Conservation (phyloP, 2,888 invertebrate species). For the Octonoba sinensis region DNA sequence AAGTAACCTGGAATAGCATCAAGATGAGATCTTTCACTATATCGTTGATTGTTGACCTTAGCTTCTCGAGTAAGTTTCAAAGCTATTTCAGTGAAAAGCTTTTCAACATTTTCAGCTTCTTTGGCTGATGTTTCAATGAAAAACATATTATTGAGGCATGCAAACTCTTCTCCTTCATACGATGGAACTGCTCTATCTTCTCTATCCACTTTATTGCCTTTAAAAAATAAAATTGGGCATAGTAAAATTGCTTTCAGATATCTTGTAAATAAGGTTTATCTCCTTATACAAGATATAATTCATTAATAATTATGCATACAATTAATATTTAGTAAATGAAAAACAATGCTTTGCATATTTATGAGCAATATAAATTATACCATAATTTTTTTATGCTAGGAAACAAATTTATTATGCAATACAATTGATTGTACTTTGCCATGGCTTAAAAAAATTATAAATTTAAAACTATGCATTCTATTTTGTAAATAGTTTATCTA, state of each 20-base stretch:
- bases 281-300: too few relatives aligned
- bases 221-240: background rate
- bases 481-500: too few relatives aligned
- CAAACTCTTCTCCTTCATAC: slow-evolving; percentile 93
- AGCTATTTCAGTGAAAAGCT: slow-evolving; percentile 96
- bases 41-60: slow-evolving; percentile 30
- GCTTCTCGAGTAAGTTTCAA: slow-evolving; percentile 76
- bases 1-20: slow-evolving; percentile 13
- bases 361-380: too few relatives aligned
- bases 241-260: background rate
- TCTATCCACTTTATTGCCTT: slow-evolving; percentile 96
- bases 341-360: too few relatives aligned
- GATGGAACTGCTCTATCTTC: slow-evolving; percentile 95
- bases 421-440: too few relatives aligned
- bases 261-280: background rate
- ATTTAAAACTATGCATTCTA: too few relatives aligned
- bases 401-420: too few relatives aligned
- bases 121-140: slow-evolving; percentile 98
- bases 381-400: too few relatives aligned
- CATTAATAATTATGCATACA: too few relatives aligned
- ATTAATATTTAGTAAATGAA: too few relatives aligned
- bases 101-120: slow-evolving; percentile 97
- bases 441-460: too few relatives aligned
- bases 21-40: slow-evolving; percentile 12
- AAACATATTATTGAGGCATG: slow-evolving; percentile 95